Evolutionary conservation across 23 tunicate species (phyloP), one percentile per base, ranked within the genome.

Genomic region (Trididemnum miniatum): DNA sequence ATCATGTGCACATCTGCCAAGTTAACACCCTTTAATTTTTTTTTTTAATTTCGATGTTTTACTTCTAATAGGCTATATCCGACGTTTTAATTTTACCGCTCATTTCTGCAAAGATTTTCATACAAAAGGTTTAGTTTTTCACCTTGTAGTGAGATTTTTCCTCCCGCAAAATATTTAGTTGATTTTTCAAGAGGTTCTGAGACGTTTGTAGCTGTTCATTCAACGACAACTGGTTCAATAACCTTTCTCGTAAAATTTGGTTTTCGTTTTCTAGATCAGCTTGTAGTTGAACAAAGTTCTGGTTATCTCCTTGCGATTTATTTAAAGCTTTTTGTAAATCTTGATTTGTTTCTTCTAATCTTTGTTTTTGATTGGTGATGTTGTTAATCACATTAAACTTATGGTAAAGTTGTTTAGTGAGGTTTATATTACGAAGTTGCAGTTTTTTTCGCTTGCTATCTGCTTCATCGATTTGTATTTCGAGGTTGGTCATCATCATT

Each of bases 401-500:
- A 20, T 31, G 35, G 20, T 12, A 12, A 15, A 57, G 22, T 37
- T 34, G 36, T 33, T 67, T 22, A 5, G 82, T 77, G 2, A 77
- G 82, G 26, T 77, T 77, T 1, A 52, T 5, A 31, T 77, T 77
- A 2, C 40, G 40, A 9, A 31, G 23, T 29, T 52, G 66, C 9
- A 77, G 28, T 59, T 38, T 73, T 73, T 12, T 2, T 52, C 82
- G 51, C 31, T 31, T 31, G 37, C 67, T 77, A 37, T 51, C 82
- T 9, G 26, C 79, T 38, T 73, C 79, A 29, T 77, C 82, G 4
- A 77, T 77, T 33, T 77, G 82, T 35, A 77, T 77, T 31, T 77
- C 82, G 39, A 77, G 30, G 26, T 77, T 77, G 22, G 54, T 31
- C 67, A 77, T 9, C 67, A 34, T 52, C 2, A 77, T 67, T 54